These are phyloP conservation scores for Lepidurus arcticus DNA, from an alignment of 1,140 invertebrate genomes.

Conservation along the genomic window DNA sequence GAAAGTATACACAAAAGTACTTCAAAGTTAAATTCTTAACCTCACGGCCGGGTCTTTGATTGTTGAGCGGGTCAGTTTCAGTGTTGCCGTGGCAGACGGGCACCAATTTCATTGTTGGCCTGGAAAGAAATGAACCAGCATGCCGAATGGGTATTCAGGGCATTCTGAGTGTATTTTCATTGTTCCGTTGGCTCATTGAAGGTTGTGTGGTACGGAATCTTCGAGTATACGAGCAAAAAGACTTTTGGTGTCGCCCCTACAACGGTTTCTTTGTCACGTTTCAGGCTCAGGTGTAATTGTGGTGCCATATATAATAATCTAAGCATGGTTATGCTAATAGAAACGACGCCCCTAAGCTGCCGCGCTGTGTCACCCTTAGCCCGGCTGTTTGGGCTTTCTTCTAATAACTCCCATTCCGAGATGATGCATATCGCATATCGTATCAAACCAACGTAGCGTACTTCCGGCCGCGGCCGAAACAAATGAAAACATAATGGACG, in stretches of 20 bases:
- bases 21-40: too few species aligned
- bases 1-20: too few species aligned
- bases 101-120: background rate
- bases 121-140: background rate
- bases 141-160: background rate
- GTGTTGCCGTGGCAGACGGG: background rate
- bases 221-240: too few species aligned
- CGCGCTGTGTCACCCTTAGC: background rate
- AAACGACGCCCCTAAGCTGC: background rate
- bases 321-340: background rate
- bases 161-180: background rate
- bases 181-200: background rate
- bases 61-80: background rate
- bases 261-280: background rate
- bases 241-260: background rate
- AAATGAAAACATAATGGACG: constrained; percentile 19
- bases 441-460: background rate
- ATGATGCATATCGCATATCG: constrained; percentile 21
- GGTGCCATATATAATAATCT: background rate
- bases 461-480: constrained; percentile 6
- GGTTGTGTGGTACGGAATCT: background rate
- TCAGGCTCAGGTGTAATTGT: background rate
- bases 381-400: background rate
- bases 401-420: background rate
- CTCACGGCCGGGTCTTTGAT: background rate